Base-by-base conservation (phyloP, 2,113 vertebrate genomes). In the Genyomyrus donnyi region DNA sequence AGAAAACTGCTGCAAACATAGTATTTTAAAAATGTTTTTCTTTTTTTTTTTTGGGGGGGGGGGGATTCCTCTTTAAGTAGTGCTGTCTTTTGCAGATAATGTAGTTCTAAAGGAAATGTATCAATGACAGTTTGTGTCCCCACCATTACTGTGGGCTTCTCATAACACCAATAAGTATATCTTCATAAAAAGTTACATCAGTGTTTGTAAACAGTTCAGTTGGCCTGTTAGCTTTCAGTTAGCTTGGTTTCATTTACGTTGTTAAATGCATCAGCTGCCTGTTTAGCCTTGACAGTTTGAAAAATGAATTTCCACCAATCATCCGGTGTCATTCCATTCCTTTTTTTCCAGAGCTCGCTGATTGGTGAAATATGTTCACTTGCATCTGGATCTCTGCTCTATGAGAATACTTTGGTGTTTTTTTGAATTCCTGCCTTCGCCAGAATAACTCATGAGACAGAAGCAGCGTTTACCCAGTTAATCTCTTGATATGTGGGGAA, bases 401-500 rank as follows among this genome's bases (percentile, higher is more conserved):
- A 1, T 31, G 48, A 52, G 85, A 87, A 49, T 35, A 53, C 13
- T n/a, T 42, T 1, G 27, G 27, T 31, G 86, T 88, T 31, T 35
- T 31, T 42, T 62, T 88, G 13, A 21, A n/a, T 45, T 27, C 87
- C 52, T 46, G 19, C 53, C 46, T 39, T 53, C 15, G 7, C 15
- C 50, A n/a, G n/a, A 50, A 56, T 88, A 48, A 0, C 88, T 70
- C n/a, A 74, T 17, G 24, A 74, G 66, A 74, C 27, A 24, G 11
- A 45, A 15, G 35, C 45, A 9, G 17, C 48, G 4, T 52, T 89
- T 42, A 27, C 46, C 49, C 27, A 21, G n/a, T 48, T 66, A 88
- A 48, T n/a, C 58, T 74, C 19, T 52, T 85, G 91, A 87, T 62
- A 88, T 89, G 56, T 31, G 45, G 58, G 84, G 84, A 62, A 70